phyloP scores from a whole-genome alignment of 2,888 invertebrate genomes.

The Eubasilissa splendida region DNA sequence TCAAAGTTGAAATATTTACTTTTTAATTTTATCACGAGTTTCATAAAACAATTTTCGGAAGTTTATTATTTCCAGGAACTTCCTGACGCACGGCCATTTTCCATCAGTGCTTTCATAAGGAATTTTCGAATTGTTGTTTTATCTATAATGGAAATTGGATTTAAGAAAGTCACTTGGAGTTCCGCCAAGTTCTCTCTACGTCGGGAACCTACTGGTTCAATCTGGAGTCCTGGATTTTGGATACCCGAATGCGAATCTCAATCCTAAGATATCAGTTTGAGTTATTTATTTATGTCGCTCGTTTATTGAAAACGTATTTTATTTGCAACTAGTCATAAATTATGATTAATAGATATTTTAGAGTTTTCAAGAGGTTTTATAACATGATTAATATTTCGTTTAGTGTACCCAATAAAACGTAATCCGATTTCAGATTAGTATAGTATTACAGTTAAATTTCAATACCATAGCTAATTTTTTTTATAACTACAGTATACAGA shows the following conservation, averaged over 20 bases:
- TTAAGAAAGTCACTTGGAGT: constrained; percentile 51
- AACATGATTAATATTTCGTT: too few relatives aligned
- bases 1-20: not conserved
- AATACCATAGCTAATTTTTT: too few relatives aligned
- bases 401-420: too few relatives aligned
- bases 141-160: constrained; percentile 55
- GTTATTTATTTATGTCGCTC: constrained; percentile 30
- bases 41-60: not conserved
- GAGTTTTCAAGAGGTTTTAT: too few relatives aligned
- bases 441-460: too few relatives aligned
- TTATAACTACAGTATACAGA: too few relatives aligned
- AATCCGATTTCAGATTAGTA: too few relatives aligned
- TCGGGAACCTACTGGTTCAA: constrained; percentile 14
- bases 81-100: not conserved
- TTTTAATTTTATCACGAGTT: not conserved
- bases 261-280: constrained; percentile 30
- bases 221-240: not conserved
- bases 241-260: constrained; percentile 10
- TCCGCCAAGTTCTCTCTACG: constrained; percentile 38
- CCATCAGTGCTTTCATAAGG: constrained; percentile 10
- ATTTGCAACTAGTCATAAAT: constrained; percentile 5
- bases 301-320: constrained; percentile 25
- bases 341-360: too few relatives aligned
- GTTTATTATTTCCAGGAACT: not conserved
- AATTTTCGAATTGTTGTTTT: constrained; percentile 32